Conservation (phyloP, 1,140 invertebrate species). For the Anastrepha ludens region DNA sequence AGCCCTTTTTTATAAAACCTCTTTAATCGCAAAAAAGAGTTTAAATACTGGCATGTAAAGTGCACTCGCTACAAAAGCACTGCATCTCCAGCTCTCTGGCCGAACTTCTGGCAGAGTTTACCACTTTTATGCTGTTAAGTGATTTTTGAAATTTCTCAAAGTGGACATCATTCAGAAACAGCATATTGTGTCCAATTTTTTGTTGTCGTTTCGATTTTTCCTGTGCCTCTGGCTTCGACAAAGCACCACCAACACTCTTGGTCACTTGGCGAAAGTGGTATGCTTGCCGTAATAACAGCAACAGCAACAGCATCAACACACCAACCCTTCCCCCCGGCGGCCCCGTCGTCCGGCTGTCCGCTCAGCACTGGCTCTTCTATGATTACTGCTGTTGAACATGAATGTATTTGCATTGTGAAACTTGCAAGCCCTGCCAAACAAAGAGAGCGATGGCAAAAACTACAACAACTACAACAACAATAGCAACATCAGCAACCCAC, state of each 20-base stretch:
- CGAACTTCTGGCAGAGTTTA: neutral
- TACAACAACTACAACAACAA: neutral
- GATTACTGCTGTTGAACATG: neutral
- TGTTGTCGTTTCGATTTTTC: slow-evolving; percentile 20
- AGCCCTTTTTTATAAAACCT: neutral
- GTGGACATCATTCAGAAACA: neutral
- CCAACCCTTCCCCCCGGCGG: too few species aligned
- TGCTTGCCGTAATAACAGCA: neutral
- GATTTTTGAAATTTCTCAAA: slow-evolving; percentile 27
- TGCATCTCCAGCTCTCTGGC: neutral
- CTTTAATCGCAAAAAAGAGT: neutral
- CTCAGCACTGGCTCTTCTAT: neutral
- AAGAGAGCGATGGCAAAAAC: neutral
- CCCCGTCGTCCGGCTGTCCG: neutral
- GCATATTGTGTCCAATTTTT: slow-evolving; percentile 8
- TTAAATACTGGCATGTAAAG: neutral
- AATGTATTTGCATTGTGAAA: slow-evolving; percentile 7
- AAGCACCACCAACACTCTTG: neutral
- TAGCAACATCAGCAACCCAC: neutral
- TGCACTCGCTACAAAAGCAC: neutral
- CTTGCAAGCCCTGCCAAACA: neutral
- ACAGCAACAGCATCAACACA: neutral
- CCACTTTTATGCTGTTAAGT: slow-evolving; percentile 34
- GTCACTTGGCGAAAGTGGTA: neutral
- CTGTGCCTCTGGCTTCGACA: neutral